Percentiles rank a stretch among this genome's conserved stretches.
phyloP scores from a whole-genome alignment of 2,113 vertebrate genomes.

The Gopherus evgoodei region DNA sequence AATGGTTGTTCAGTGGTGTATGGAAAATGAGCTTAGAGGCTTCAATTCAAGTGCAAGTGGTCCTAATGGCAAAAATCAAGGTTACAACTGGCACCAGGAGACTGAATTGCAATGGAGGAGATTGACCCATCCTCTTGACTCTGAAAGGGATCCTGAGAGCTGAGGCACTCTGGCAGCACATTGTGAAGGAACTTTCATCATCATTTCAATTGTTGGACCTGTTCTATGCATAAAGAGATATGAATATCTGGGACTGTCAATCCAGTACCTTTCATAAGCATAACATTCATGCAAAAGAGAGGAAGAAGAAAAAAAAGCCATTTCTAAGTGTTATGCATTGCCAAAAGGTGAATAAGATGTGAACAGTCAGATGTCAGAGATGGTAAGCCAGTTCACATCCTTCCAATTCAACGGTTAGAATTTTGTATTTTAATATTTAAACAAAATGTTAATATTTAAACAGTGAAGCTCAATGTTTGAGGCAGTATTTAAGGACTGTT shows the following conservation, averaged over 20 bases:
- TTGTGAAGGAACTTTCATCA: background rate
- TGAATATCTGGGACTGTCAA: background rate
- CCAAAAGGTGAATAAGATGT: background rate
- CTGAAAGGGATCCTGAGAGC: background rate
- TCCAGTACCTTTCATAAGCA: accelerated
- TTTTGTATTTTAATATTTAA: background rate
- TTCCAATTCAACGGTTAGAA: accelerated
- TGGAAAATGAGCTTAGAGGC: background rate
- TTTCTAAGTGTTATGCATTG: background rate
- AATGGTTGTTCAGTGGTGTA: background rate
- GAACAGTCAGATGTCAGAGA: background rate
- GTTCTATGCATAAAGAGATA: accelerated
- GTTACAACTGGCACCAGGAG: background rate
- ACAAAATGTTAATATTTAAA: background rate
- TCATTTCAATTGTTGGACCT: background rate
- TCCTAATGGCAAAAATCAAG: slow-evolving; percentile 9
- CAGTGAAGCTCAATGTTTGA: background rate
- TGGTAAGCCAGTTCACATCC: background rate
- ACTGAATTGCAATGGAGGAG: background rate
- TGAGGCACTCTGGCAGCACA: background rate
- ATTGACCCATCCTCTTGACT: background rate
- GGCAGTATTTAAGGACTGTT: background rate
- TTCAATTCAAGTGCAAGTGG: background rate
- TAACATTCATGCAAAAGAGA: background rate
- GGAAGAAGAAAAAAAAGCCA: accelerated